phyloP scores from a whole-genome alignment of 1,140 invertebrate species.

The Saccostrea cuccullata region DNA sequence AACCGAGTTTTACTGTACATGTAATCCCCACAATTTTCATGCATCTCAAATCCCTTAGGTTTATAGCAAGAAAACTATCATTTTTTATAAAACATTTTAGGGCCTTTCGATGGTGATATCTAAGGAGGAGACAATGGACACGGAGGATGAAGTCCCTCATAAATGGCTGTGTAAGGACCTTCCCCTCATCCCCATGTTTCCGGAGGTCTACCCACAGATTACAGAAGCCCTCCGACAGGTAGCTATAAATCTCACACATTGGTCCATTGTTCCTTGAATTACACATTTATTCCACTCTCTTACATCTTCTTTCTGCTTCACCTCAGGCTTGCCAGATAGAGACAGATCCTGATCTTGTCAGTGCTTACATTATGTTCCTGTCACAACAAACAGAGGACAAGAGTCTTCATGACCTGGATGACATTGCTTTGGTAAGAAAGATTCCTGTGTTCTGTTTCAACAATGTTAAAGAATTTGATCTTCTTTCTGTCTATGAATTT shows the following conservation, averaged over 20 bases:
- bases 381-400: conserved; percentile 85
- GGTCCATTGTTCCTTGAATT: neutral
- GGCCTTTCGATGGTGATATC: conserved; percentile 84
- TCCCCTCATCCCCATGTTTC: conserved; percentile 81
- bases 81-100: conserved; percentile 74
- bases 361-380: conserved; percentile 93
- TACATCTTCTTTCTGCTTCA: neutral
- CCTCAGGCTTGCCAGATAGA: conserved; percentile 91
- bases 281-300: no score
- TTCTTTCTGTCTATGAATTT: neutral
- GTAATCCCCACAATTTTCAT: no score
- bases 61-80: no score
- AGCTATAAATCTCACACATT: conserved; percentile 30
- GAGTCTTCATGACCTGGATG: conserved; percentile 81
- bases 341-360: conserved; percentile 90
- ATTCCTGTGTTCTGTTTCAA: neutral
- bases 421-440: conserved; percentile 77
- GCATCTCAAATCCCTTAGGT: no score
- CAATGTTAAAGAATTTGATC: no score
- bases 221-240: conserved; percentile 77
- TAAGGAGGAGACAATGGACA: conserved; percentile 70
- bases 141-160: conserved; percentile 70
- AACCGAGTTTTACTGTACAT: no score
- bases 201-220: conserved; percentile 71
- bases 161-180: conserved; percentile 88